A percentile compares a stretch with the other conserved stretches of the same genome.
Evolutionary conservation across 2,888 invertebrate genomes (phyloP).

Genomic region (Aphelenchoides bicaudatus): DNA sequence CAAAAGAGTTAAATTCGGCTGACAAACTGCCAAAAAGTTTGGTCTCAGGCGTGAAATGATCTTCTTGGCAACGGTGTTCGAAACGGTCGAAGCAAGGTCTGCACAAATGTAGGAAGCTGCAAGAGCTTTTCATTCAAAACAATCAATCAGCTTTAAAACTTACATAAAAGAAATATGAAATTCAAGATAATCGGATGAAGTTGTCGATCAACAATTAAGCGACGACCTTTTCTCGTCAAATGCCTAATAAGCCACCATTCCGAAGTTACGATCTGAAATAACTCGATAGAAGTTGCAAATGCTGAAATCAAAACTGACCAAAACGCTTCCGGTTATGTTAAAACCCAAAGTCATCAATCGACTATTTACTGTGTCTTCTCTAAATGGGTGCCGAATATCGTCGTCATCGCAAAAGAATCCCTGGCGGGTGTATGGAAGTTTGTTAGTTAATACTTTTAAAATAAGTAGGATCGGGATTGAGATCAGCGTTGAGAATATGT

Average conservation of each 20-base stretch:
- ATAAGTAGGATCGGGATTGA: slow-evolving; percentile 32
- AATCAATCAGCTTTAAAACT: background rate
- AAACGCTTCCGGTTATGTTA: slow-evolving; percentile 30
- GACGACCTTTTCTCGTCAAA: slow-evolving; percentile 28
- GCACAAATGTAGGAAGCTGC: slow-evolving; percentile 36
- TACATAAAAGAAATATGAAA: slow-evolving; percentile 33
- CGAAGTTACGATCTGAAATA: slow-evolving; percentile 26
- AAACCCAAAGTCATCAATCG: slow-evolving; percentile 38
- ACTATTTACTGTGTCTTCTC: slow-evolving; percentile 34
- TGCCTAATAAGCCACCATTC: slow-evolving; percentile 36
- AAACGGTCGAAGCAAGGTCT: slow-evolving; percentile 35
- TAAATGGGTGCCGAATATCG: slow-evolving; percentile 45
- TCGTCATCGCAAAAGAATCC: slow-evolving; percentile 54
- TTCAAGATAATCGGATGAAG: slow-evolving; percentile 40
- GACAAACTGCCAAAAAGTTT: slow-evolving; percentile 48
- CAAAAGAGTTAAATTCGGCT: slow-evolving; percentile 41
- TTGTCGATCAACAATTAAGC: slow-evolving; percentile 6
- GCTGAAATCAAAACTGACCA: slow-evolving; percentile 31
- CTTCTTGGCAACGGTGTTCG: slow-evolving; percentile 42
- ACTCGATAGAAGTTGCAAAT: slow-evolving; percentile 7
- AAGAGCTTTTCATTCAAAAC: slow-evolving; percentile 20
- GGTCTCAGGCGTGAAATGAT: slow-evolving; percentile 46
- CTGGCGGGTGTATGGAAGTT: slow-evolving; percentile 37
- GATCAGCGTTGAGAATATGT: slow-evolving; percentile 30
- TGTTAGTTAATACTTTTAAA: slow-evolving; percentile 23